A percentile compares a stretch with the other conserved stretches of the same genome.
phyloP scores from a whole-genome alignment of 1,140 invertebrate genomes.

The Drosophila ficusphila region DNA sequence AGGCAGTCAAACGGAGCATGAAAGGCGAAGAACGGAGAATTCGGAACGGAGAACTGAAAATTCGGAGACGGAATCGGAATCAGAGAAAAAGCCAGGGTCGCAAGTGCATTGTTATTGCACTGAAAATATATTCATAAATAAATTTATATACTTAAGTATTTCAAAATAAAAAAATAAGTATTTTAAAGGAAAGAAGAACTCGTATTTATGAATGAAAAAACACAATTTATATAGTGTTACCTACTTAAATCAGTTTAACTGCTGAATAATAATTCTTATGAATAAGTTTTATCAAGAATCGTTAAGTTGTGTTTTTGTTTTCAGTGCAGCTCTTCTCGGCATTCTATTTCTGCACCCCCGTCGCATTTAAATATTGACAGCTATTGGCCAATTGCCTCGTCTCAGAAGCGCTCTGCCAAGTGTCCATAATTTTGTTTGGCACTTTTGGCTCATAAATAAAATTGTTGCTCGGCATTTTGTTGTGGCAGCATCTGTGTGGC shows the following conservation, averaged over 20 bases:
- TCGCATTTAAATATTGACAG: constrained; percentile 75
- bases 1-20: constrained; percentile 51
- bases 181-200: too few species aligned
- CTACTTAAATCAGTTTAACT: too few species aligned
- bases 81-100: constrained; percentile 50
- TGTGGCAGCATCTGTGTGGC: constrained; percentile 37
- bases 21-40: background rate
- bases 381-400: constrained; percentile 73
- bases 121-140: background rate
- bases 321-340: background rate
- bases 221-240: too few species aligned
- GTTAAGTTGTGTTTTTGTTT: background rate
- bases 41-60: background rate
- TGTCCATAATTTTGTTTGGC: constrained; percentile 63
- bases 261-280: too few species aligned
- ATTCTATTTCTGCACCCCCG: background rate
- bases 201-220: too few species aligned
- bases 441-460: constrained; percentile 64
- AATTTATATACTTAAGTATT: background rate
- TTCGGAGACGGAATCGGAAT: background rate
- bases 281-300: too few species aligned
- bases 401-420: constrained; percentile 51
- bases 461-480: constrained; percentile 43
- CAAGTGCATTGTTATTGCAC: constrained; percentile 19
- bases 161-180: too few species aligned